Percentiles rank a stretch among this genome's conserved stretches.
Evolutionary conservation across 2,888 invertebrate species (phyloP).

Genomic region (Pollenia amentaria): DNA sequence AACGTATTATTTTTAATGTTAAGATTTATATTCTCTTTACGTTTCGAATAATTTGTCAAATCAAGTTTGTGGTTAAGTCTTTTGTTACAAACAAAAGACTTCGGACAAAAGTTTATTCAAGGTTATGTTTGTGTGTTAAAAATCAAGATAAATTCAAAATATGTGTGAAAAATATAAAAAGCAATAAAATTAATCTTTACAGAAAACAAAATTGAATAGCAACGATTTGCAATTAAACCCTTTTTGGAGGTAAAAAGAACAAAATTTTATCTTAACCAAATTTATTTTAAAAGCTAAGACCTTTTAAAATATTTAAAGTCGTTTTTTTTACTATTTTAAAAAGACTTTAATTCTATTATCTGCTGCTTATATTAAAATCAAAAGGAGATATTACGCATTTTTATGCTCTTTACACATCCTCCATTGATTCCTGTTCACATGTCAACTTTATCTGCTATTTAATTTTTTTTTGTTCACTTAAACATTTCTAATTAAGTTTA

Average conservation of each 20-base stretch:
- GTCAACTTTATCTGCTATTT: constrained; percentile 31
- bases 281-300: background rate
- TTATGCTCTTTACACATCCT: constrained; percentile 28
- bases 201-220: background rate
- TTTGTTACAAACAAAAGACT: background rate
- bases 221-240: background rate
- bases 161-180: background rate
- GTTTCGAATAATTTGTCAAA: background rate
- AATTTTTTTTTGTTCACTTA: constrained; percentile 11
- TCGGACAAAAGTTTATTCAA: background rate
- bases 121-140: background rate
- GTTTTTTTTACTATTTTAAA: too few species aligned
- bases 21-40: background rate
- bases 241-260: too few species aligned
- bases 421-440: constrained; percentile 3
- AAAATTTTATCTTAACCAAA: background rate
- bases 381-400: constrained; percentile 31
- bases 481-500: constrained; percentile 70
- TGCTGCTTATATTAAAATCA: background rate
- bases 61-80: constrained; percentile 10
- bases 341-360: background rate
- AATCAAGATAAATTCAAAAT: background rate
- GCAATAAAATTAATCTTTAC: background rate
- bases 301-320: too few species aligned
- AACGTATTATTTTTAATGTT: too few species aligned